Evolutionary conservation across 2,113 vertebrate genomes (phyloP).

Genomic region (Psittacus erithacus): DNA sequence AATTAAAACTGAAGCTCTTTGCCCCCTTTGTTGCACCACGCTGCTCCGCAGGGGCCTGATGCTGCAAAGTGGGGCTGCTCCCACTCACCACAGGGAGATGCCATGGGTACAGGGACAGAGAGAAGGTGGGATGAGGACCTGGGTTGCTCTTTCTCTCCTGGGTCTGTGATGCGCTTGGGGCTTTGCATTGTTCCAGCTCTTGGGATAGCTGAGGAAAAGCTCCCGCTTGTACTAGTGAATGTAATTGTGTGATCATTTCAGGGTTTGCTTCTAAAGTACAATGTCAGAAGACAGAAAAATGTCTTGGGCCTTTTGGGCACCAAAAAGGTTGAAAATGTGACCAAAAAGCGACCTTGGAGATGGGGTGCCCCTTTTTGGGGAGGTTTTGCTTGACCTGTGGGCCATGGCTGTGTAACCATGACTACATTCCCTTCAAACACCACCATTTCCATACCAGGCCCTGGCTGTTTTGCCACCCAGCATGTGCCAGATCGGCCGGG

Average conservation of each 20-base stretch:
- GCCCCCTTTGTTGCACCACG: not conserved
- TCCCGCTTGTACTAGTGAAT: not conserved
- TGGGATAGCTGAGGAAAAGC: not conserved
- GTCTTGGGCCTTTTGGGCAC: not conserved
- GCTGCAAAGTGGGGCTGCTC: not conserved
- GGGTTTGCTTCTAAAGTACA: not conserved
- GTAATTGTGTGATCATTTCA: too few relatives aligned
- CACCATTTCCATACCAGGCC: rapidly evolving
- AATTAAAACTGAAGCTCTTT: constrained; percentile 11
- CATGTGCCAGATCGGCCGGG: rapidly evolving
- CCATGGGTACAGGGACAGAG: rapidly evolving
- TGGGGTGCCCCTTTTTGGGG: not conserved
- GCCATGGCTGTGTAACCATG: rapidly evolving
- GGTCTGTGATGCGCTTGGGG: not conserved
- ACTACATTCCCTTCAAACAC: not conserved
- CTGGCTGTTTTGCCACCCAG: not conserved
- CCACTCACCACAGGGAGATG: not conserved
- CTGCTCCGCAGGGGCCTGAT: not conserved
- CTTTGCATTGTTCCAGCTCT: not conserved
- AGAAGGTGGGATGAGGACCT: not conserved
- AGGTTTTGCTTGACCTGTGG: not conserved
- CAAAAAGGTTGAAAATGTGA: not conserved
- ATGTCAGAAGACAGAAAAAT: not conserved
- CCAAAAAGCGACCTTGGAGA: not conserved
- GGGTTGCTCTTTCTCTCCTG: not conserved